These are phyloP conservation scores for Conus betulinus DNA, from an alignment of 1,140 invertebrate genomes.

Conservation along the genomic window DNA sequence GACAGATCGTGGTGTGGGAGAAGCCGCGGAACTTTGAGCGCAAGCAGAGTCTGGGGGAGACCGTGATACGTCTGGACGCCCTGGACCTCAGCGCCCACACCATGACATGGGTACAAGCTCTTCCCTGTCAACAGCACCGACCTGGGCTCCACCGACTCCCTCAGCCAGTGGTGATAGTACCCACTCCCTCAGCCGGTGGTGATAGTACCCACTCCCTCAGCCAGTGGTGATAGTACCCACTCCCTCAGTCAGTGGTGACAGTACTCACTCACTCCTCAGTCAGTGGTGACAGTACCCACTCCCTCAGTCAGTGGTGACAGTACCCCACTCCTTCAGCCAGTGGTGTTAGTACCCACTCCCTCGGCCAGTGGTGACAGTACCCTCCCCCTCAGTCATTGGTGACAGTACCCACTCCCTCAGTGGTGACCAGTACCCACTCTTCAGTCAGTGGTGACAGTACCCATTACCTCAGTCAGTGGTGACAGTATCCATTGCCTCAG, in stretches of 20 bases:
- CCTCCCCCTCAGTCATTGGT: no score
- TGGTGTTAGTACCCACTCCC: no score
- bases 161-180: slow-evolving; percentile 59
- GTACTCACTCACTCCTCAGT: background rate
- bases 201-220: background rate
- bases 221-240: slow-evolving; percentile 62
- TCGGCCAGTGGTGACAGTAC: no score
- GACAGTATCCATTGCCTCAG: no score
- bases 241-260: slow-evolving; percentile 58
- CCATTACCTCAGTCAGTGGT: no score
- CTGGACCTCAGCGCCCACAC: slow-evolving; percentile 86
- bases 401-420: no score
- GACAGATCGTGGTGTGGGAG: slow-evolving; percentile 88
- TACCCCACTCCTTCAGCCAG: no score
- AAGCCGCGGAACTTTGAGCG: slow-evolving; percentile 87
- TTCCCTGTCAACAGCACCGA: slow-evolving; percentile 78
- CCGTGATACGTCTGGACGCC: slow-evolving; percentile 87
- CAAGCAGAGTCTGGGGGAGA: slow-evolving; percentile 91
- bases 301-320: no score
- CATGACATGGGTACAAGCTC: slow-evolving; percentile 90
- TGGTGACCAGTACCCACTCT: no score
- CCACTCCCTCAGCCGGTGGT: slow-evolving; percentile 62
- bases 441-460: no score
- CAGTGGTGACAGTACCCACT: no score
- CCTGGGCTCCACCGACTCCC: slow-evolving; percentile 17